Conservation (phyloP, 2,888 invertebrate species). For the Dusona sp. region DNA sequence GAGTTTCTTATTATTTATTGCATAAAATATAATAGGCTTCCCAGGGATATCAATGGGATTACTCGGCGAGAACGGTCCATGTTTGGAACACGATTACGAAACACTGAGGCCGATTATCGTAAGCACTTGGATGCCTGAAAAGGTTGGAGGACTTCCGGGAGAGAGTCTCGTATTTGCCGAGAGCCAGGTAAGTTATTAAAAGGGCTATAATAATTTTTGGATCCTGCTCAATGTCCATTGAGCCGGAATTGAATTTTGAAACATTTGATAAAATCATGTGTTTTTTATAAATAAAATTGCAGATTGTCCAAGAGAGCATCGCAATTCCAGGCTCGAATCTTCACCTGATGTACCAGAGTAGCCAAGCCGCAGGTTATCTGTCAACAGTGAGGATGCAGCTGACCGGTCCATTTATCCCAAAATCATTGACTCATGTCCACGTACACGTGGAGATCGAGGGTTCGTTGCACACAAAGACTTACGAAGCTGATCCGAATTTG, state of each 20-base stretch:
- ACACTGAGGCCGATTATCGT: conserved; percentile 93
- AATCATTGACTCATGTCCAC: conserved; percentile 94
- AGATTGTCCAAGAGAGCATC: conserved; percentile 98
- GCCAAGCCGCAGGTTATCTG: conserved; percentile 96
- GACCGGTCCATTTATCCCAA: conserved; percentile 92
- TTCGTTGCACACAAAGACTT: conserved; percentile 94
- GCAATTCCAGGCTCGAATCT: conserved; percentile 97
- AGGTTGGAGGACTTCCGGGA: conserved; percentile 93
- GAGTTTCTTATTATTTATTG: conserved; percentile 72
- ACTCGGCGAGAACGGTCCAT: conserved; percentile 87
- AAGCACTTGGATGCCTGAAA: conserved; percentile 96
- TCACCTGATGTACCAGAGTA: conserved; percentile 97
- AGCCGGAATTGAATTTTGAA: too few relatives aligned
- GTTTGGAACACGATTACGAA: conserved; percentile 95
- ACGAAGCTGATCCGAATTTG: conserved; percentile 98
- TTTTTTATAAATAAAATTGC: conserved; percentile 68
- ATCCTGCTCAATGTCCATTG: neutral
- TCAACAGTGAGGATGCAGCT: conserved; percentile 96
- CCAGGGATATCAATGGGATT: conserved; percentile 86
- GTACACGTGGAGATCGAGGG: conserved; percentile 97
- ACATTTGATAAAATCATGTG: neutral
- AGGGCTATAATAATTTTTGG: neutral
- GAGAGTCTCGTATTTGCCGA: conserved; percentile 95
- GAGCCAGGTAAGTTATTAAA: conserved; percentile 89
- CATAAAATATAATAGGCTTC: conserved; percentile 84